Percentiles rank a stretch among this genome's conserved stretches.
These are phyloP conservation scores for Conus canariensis DNA, from an alignment of 2,888 invertebrate genomes.

Conservation along the genomic window DNA sequence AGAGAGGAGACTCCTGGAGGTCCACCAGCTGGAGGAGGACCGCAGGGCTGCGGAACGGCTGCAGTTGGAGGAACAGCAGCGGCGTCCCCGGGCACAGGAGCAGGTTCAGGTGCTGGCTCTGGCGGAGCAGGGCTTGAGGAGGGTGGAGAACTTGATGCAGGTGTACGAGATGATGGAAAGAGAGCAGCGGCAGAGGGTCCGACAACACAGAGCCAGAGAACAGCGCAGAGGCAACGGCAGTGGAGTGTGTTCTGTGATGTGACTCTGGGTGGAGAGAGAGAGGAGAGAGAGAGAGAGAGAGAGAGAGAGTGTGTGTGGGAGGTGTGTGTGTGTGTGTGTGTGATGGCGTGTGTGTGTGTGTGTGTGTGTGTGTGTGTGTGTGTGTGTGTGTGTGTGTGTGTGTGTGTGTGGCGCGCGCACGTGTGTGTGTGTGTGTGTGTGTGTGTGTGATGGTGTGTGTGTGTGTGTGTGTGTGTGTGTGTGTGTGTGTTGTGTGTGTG, in stretches of 20 bases:
- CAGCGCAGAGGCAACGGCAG: background rate
- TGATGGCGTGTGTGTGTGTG: conserved; percentile 10
- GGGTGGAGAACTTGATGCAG: background rate
- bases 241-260: too few relatives aligned
- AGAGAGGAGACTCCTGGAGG: background rate
- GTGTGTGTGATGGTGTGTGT: background rate
- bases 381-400: background rate
- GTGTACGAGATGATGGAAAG: background rate
- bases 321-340: background rate
- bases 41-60: background rate
- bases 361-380: background rate
- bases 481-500: background rate
- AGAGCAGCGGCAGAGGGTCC: background rate
- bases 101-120: background rate
- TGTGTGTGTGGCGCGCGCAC: background rate
- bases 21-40: background rate
- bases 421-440: background rate
- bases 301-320: background rate
- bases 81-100: background rate
- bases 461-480: background rate
- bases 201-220: background rate
- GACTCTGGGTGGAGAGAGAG: background rate
- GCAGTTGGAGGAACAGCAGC: background rate
- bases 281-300: background rate
- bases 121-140: background rate